Percentiles rank a stretch among this genome's conserved stretches.
phyloP scores from a whole-genome alignment of 1,140 invertebrate species.

The Brachionus paranguensis region DNA sequence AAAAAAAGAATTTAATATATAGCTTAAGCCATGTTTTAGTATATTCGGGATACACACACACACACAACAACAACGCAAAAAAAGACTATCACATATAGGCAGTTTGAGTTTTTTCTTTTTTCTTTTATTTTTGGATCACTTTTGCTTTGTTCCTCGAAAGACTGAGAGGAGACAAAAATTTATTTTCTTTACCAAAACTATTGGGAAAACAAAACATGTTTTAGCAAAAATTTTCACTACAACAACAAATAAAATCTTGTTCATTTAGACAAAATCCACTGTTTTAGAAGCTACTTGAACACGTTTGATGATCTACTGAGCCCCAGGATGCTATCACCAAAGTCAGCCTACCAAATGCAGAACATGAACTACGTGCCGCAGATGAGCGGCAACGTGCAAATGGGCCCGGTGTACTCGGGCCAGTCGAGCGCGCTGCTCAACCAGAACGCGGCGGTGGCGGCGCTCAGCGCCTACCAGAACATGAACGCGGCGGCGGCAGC shows the following conservation, averaged over 20 bases:
- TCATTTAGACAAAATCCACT: background rate
- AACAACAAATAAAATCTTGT: background rate
- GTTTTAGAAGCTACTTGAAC: background rate
- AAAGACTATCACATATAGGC: background rate
- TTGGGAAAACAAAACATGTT: conserved; percentile 13
- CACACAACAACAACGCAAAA: background rate
- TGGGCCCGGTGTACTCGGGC: conserved; percentile 28
- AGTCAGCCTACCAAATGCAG: conserved; percentile 40
- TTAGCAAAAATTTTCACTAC: background rate
- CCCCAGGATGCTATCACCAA: conserved; percentile 9
- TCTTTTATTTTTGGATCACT: background rate
- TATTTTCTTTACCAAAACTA: too few species aligned
- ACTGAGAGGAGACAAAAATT: too few species aligned
- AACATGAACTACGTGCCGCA: conserved; percentile 30
- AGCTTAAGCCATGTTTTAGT: background rate
- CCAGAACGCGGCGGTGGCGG: conserved; percentile 4
- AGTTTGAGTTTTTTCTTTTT: background rate
- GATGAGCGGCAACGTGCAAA: background rate
- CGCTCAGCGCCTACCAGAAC: conserved; percentile 28
- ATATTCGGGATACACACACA: background rate
- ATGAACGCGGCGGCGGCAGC: conserved; percentile 28
- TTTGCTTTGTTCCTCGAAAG: background rate
- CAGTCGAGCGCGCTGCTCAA: conserved; percentile 10
- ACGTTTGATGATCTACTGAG: background rate
- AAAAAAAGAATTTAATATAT: conserved; percentile 5